Base-by-base conservation (phyloP, 2,888 invertebrate species). In the Incurvaria masculella region DNA sequence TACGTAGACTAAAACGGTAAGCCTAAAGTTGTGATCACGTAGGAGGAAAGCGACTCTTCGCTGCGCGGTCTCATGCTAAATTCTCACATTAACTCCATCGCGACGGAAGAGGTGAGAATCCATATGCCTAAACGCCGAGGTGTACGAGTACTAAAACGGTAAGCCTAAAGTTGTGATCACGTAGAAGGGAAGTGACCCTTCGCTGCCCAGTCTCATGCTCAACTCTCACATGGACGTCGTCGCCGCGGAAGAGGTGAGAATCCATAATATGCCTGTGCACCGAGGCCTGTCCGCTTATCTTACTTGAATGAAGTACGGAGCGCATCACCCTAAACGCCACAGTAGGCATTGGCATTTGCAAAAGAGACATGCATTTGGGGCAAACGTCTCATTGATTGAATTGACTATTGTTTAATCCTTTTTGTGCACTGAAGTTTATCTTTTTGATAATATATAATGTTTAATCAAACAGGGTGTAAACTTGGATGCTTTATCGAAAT, bases 141-240 rank as follows among this genome's bases (percentile, higher is more conserved):
- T 89, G 1, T 73, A 83, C 47, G 46, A 53, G 6, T 49, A 66
- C 41, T 59, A 78, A 68, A 64, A 68, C 54, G 55, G 81, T 70
- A 89, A 89, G 59, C 94, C 94, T 2, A 82, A 94, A 21, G 85
- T 92, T 42, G 72, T 94, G 18, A 82, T 96, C 61, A 91, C 91
- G 52, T 87, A 93, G 86, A 56, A 61, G 47, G 97, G 97, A 42
- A 74, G 70, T 0, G 79, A 91, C 47, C 88, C 91, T 0, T 64
- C 79, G 0, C 69, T 90, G 33, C 84, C 89, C 1, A 79, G 89
- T 11, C 81, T 97, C 51, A 73, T 97, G 59, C 82, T 97, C 18
- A 97, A 96, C 64, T 93, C 94, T 3, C 97, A 98, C 64, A 94
- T 92, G 81, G 97, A 97, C 69, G 97, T 98, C 1, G 97, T 97